Evolutionary conservation across 1,140 invertebrate species (phyloP).

Genomic region (Propsilocerus akamusi): DNA sequence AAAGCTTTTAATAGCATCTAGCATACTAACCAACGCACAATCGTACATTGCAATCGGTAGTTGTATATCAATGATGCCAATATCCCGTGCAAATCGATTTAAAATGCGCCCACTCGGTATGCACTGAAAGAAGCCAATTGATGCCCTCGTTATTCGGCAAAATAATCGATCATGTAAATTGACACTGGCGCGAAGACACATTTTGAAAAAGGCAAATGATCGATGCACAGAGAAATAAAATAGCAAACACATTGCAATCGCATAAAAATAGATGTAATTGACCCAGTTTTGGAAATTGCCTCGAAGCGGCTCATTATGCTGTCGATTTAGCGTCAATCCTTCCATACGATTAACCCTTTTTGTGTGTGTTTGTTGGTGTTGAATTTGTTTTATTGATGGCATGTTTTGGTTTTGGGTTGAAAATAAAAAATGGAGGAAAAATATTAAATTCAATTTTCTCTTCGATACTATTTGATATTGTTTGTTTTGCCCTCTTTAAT

Average conservation of each 20-base stretch:
- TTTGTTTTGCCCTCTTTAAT: no score
- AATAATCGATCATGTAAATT: conserved; percentile 66
- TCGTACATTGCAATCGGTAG: conserved; percentile 34
- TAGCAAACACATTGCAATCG: not conserved
- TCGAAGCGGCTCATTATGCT: not conserved
- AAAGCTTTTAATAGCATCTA: conserved; percentile 46
- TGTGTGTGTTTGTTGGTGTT: no score
- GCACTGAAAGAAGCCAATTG: conserved; percentile 70
- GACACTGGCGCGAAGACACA: conserved; percentile 53
- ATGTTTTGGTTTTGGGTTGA: no score
- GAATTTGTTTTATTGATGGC: no score
- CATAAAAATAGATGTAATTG: conserved; percentile 1
- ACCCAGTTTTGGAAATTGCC: not conserved
- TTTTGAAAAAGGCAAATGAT: conserved; percentile 39
- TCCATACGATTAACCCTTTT: no score
- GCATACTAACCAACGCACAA: conserved; percentile 45
- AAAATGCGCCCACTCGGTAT: conserved; percentile 54
- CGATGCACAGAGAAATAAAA: not conserved
- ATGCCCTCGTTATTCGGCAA: conserved; percentile 44
- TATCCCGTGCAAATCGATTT: conserved; percentile 63
- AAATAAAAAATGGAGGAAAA: no score
- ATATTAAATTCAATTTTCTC: no score
- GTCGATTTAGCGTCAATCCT: no score
- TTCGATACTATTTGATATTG: no score
- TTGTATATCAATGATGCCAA: conserved; percentile 57